These are phyloP conservation scores for Coecobrya sp. DNA, from an alignment of 2,888 invertebrate species.

Conservation along the genomic window DNA sequence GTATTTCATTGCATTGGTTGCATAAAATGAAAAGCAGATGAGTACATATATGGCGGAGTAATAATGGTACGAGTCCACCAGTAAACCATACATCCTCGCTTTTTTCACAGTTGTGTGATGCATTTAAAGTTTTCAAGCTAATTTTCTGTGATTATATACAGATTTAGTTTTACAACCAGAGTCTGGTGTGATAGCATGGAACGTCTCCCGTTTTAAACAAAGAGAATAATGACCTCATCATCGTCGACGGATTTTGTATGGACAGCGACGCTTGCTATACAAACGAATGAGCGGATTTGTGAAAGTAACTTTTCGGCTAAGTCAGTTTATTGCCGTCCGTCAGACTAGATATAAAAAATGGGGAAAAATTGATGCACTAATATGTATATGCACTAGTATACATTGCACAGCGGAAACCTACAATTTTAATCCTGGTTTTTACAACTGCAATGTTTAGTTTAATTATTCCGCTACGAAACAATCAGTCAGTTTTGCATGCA, in stretches of 20 bases:
- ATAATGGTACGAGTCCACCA: not conserved
- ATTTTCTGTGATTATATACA: slow-evolving; percentile 47
- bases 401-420: not conserved
- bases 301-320: slow-evolving; percentile 4
- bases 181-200: not conserved
- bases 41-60: not conserved
- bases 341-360: not conserved
- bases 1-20: not conserved
- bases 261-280: not conserved
- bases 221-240: slow-evolving; percentile 69
- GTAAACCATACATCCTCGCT: not conserved
- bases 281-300: not conserved
- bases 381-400: not conserved
- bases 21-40: not conserved
- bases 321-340: not conserved
- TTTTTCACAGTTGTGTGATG: not conserved
- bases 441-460: slow-evolving; percentile 5
- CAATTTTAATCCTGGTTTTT: not conserved
- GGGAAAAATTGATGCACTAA: not conserved
- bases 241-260: slow-evolving; percentile 16
- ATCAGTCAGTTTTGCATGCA: not conserved
- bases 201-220: slow-evolving; percentile 9
- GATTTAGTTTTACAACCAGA: not conserved
- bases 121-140: slow-evolving; percentile 59
- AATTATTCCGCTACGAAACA: slow-evolving; percentile 5